Conservation (phyloP, 2,113 vertebrate genomes). For the Actenoides lindsayi region DNA sequence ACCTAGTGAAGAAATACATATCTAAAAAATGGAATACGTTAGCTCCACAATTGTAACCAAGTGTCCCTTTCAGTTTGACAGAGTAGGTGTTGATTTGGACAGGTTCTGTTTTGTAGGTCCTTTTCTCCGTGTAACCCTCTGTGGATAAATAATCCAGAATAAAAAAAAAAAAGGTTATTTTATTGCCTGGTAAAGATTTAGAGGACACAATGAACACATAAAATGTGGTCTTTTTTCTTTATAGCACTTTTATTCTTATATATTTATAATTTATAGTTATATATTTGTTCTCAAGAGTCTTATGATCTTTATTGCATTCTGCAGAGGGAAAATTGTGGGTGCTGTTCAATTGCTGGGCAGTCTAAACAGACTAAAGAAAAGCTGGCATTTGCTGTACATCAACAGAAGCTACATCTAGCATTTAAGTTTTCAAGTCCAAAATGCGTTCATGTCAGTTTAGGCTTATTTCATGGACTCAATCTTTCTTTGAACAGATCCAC, state of each 20-base stretch:
- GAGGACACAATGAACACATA: background rate
- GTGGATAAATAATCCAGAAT: background rate
- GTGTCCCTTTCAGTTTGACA: background rate
- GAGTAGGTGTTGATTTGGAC: background rate
- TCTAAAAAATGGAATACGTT: background rate
- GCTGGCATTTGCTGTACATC: background rate
- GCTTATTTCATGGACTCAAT: background rate
- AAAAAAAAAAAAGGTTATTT: background rate
- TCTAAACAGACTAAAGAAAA: background rate
- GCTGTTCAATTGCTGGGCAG: background rate
- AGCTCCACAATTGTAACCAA: background rate
- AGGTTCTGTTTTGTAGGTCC: background rate
- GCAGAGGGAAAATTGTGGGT: background rate
- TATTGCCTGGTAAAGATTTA: background rate
- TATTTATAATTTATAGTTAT: background rate
- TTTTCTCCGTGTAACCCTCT: background rate
- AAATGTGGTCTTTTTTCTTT: background rate
- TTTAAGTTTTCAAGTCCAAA: slow-evolving; percentile 2
- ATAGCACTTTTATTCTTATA: background rate
- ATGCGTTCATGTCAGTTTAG: background rate
- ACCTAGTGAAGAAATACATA: background rate
- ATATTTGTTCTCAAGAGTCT: background rate
- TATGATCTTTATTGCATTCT: background rate
- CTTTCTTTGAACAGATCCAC: background rate
- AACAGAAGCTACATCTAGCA: background rate